Conservation (phyloP, 2,888 invertebrate species). For the Bimastos eiseni region DNA sequence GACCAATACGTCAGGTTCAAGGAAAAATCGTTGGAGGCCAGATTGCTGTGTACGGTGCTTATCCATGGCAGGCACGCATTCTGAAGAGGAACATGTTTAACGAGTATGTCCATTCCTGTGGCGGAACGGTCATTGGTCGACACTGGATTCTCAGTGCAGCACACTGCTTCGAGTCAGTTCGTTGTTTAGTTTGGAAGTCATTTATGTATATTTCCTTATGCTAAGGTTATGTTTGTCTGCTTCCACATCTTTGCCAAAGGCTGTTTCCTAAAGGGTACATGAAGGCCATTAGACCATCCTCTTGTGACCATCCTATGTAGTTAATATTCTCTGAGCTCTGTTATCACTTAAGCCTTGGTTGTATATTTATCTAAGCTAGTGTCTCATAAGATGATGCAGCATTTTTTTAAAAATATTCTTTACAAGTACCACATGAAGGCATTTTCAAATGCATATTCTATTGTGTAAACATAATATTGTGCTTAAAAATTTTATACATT, state of each 20-base stretch:
- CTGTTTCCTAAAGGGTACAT: slow-evolving; percentile 46
- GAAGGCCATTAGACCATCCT: neutral
- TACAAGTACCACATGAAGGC: no score
- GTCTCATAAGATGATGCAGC: no score
- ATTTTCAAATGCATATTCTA: no score
- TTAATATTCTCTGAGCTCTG: no score
- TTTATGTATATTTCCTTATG: neutral
- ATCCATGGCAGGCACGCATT: slow-evolving; percentile 58
- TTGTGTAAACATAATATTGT: no score
- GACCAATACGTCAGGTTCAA: slow-evolving; percentile 40
- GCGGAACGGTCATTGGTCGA: slow-evolving; percentile 52
- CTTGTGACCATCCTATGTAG: neutral
- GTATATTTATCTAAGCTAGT: no score
- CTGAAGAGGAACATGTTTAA: slow-evolving; percentile 35
- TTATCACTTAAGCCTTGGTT: no score
- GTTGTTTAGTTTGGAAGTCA: neutral
- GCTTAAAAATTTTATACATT: no score
- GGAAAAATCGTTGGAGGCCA: slow-evolving; percentile 51
- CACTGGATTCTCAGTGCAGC: slow-evolving; percentile 59
- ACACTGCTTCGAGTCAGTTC: slow-evolving; percentile 55
- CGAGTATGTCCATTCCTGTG: slow-evolving; percentile 50
- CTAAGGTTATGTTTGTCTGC: neutral
- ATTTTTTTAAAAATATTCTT: no score
- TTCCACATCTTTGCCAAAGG: neutral
- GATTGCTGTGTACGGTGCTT: slow-evolving; percentile 50